Evolutionary conservation across 2,113 vertebrate species (phyloP), one percentile per base, ranked within the genome.

Genomic region (Megaceryle maxima): DNA sequence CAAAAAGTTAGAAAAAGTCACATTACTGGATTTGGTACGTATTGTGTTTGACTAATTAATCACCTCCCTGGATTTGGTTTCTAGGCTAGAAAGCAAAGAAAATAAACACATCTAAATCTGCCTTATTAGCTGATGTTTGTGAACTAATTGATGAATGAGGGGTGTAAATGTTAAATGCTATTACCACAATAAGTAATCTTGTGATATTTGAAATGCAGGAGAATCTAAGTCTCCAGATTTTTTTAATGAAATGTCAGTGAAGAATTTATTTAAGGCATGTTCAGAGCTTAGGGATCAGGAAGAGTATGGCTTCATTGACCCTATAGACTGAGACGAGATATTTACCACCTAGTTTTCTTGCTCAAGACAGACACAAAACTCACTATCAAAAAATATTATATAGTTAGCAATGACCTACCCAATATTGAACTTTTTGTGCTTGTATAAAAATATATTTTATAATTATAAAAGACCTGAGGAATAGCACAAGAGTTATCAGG

Each of bases 11-110:
- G 16, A 62, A 13, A 80, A 82, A 80, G 28, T 77, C 84, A 55
- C 51, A 25, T 6, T 62, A 22, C 4, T 0, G 1, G n/a, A 33
- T 67, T 66, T 76, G 69, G 20, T 31, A 69, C 0, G 0, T 76
- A 35, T 10, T 48, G 10, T 16, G 5, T 72, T 79, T 91, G 69
- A 67, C 67, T 94, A 74, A 91, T 96, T 55, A 94, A 74, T 91
- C 62, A 72, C 50, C 91, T 92, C 55, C 78, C n/a, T 92, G 66
- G 69, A 62, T 35, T 92, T 12, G 28, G 21, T 93, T 96, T 92
- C 95, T 62, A 28, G 74, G 62, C 62, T 79, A 55, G 68, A 89
- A 94, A 67, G 59, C 29, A 78, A 85, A 73, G 50, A 96, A 94
- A 95, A 94, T 44, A 91, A 81, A 84, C 80, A 78, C 46, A 7